phyloP scores from a whole-genome alignment of 2,797 vertebrate species.

The Pelobates cultripes region DNA sequence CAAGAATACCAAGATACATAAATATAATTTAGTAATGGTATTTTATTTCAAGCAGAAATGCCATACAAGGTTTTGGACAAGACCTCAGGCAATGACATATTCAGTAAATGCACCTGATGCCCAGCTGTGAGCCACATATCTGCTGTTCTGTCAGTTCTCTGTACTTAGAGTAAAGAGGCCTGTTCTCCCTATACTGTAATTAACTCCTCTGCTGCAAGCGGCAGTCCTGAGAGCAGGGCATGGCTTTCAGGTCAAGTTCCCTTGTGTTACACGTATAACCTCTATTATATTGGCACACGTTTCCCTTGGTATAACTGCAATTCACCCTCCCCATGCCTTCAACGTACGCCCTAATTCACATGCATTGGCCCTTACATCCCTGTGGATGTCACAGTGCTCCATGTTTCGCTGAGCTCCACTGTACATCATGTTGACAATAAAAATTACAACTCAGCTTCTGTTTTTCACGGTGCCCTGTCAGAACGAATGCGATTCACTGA shows the following conservation, averaged over 20 bases:
- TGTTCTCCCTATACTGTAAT: constrained; percentile 4
- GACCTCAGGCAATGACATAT: constrained; percentile 25
- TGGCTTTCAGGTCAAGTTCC: neutral
- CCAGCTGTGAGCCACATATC: neutral
- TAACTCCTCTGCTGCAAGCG: neutral
- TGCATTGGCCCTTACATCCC: constrained; percentile 14
- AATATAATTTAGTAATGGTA: constrained; percentile 12
- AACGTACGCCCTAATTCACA: neutral
- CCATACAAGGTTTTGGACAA: constrained; percentile 14
- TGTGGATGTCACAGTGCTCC: constrained; percentile 48
- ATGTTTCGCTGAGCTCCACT: constrained; percentile 67
- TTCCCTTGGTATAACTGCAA: neutral
- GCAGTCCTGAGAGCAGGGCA: neutral
- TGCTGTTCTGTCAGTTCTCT: neutral
- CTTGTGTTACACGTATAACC: neutral
- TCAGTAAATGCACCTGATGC: constrained; percentile 20
- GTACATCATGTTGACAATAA: constrained; percentile 83
- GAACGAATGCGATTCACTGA: constrained; percentile 79
- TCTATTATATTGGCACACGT: neutral
- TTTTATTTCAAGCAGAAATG: constrained; percentile 13
- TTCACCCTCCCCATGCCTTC: neutral
- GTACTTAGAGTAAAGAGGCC: neutral
- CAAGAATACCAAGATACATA: constrained; percentile 2
- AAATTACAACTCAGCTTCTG: constrained; percentile 80
- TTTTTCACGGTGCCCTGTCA: constrained; percentile 79